These are phyloP conservation scores for Marasmarcha lunaedactyla DNA, from an alignment of 2,888 invertebrate species.

Conservation along the genomic window DNA sequence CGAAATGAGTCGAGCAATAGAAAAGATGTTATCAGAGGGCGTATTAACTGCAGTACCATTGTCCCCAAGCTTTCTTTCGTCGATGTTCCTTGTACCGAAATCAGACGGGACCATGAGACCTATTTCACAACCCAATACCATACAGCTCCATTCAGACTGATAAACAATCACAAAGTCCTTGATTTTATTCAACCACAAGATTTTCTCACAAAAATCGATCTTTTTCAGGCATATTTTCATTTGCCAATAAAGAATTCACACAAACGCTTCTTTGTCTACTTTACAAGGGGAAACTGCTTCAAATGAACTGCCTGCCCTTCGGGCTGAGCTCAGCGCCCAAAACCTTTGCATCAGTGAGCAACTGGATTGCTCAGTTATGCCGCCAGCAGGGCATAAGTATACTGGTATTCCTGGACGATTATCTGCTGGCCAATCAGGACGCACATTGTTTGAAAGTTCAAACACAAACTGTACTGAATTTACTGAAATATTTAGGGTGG, in stretches of 20 bases:
- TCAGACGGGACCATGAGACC: conserved; percentile 11
- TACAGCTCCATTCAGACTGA: conserved; percentile 4
- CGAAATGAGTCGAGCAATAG: not conserved
- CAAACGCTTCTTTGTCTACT: conserved; percentile 9
- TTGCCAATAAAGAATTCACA: not conserved
- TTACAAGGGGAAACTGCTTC: conserved; percentile 11
- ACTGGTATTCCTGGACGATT: conserved; percentile 1
- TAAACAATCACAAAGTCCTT: conserved; percentile 8
- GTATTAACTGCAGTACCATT: not conserved
- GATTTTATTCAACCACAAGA: conserved; percentile 14
- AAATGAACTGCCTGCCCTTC: conserved; percentile 23
- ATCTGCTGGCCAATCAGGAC: not conserved
- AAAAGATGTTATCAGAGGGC: conserved; percentile 3
- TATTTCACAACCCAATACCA: conserved; percentile 15
- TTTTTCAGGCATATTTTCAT: conserved; percentile 8
- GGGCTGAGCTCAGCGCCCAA: conserved; percentile 21
- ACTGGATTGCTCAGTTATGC: too few species aligned
- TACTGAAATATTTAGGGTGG: conserved; percentile 10
- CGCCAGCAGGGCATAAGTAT: not conserved
- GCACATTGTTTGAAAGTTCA: not conserved
- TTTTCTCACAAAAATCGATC: conserved; percentile 15
- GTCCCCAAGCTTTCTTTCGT: conserved; percentile 8
- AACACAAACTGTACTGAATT: not conserved
- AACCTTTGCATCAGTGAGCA: conserved; percentile 14
- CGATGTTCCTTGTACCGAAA: conserved; percentile 10